These are phyloP conservation scores for Scyliorhinus canicula DNA, from an alignment of 2,797 vertebrate genomes.

Conservation along the genomic window DNA sequence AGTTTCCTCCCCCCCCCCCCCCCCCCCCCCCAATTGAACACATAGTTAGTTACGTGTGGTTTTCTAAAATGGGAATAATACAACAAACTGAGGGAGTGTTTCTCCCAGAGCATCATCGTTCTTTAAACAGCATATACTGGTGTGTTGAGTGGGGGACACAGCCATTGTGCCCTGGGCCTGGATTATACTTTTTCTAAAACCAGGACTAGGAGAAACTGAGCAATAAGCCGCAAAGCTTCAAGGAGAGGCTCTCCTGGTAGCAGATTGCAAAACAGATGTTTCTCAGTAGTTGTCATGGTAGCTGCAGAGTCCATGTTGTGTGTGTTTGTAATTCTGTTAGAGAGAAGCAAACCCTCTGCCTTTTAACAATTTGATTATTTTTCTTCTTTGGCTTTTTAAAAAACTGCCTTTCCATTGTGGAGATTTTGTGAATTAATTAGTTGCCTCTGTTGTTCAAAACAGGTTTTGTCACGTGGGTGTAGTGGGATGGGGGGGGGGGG, in stretches of 20 bases:
- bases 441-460: background rate
- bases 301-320: background rate
- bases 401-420: background rate
- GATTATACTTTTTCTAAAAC: background rate
- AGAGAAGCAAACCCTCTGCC: background rate
- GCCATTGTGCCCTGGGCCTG: background rate
- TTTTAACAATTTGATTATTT: background rate
- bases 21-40: background rate
- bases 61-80: background rate
- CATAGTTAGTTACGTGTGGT: background rate
- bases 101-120: too few species aligned
- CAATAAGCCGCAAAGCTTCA: background rate
- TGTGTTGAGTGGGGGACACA: background rate
- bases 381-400: background rate
- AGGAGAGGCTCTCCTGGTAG: background rate
- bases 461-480: background rate
- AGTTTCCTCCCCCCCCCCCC: background rate
- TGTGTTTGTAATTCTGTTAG: background rate
- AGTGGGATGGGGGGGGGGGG: background rate
- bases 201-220: background rate
- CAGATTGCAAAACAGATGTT: constrained; percentile 25
- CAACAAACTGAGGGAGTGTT: background rate
- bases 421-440: background rate
- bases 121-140: background rate
- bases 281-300: constrained; percentile 19